phyloP scores from a whole-genome alignment of 2,888 invertebrate species.

The Saturnia japonica region DNA sequence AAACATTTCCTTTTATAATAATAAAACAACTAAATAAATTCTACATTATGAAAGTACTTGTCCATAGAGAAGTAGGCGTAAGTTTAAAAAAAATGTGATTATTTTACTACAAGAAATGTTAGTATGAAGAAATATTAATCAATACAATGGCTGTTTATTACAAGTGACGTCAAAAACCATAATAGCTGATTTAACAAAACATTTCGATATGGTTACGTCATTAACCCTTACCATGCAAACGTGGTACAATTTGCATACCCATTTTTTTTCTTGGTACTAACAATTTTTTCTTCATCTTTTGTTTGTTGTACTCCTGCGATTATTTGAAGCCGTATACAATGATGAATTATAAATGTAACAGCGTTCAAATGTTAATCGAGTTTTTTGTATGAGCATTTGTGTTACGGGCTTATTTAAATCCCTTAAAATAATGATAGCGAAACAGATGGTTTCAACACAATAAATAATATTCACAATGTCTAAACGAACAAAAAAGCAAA shows the following conservation, averaged over 20 bases:
- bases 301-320: slow-evolving; percentile 53
- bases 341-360: slow-evolving; percentile 62
- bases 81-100: too few relatives aligned
- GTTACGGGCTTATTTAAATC: slow-evolving; percentile 15
- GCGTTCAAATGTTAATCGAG: slow-evolving; percentile 69
- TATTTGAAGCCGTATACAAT: slow-evolving; percentile 60
- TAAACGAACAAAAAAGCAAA: neutral
- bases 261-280: slow-evolving; percentile 57
- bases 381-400: slow-evolving; percentile 51
- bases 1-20: too few relatives aligned
- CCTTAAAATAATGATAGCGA: slow-evolving; percentile 18
- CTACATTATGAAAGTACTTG: too few relatives aligned
- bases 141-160: too few relatives aligned
- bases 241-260: slow-evolving; percentile 55
- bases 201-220: slow-evolving; percentile 47
- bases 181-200: slow-evolving; percentile 36
- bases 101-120: too few relatives aligned
- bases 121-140: too few relatives aligned
- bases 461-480: neutral
- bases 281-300: slow-evolving; percentile 50
- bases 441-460: slow-evolving; percentile 18
- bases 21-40: too few relatives aligned
- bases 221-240: slow-evolving; percentile 41
- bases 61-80: too few relatives aligned
- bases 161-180: slow-evolving; percentile 26